Evolutionary conservation across 2,797 vertebrate genomes (phyloP).

Genomic region (Etheostoma nigrum): DNA sequence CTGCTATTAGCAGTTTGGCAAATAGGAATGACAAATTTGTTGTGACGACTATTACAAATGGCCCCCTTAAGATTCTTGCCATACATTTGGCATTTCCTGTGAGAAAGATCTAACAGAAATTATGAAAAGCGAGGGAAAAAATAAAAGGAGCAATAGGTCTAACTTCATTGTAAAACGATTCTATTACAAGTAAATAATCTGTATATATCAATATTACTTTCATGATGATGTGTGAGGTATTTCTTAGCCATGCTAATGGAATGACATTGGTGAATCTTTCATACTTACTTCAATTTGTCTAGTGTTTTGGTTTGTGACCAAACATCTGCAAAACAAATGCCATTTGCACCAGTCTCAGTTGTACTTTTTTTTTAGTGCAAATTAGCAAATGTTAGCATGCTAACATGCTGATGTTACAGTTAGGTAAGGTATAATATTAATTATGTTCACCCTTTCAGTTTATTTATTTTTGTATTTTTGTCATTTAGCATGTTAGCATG

Average conservation of each 20-base stretch:
- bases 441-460: too few species aligned
- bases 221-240: too few species aligned
- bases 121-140: neutral
- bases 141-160: neutral
- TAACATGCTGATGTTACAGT: neutral
- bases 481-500: neutral
- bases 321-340: too few species aligned
- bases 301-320: neutral
- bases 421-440: too few species aligned
- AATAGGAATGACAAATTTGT: constrained; percentile 16
- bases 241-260: too few species aligned
- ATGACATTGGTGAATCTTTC: neutral
- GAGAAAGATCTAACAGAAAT: constrained; percentile 2
- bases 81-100: neutral
- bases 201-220: neutral
- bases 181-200: neutral
- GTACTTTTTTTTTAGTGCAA: neutral
- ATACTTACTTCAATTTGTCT: neutral
- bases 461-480: too few species aligned
- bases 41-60: neutral
- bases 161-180: neutral
- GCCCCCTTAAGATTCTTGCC: neutral
- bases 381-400: neutral
- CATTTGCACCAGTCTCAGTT: too few species aligned
- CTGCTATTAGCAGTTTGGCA: constrained; percentile 8